These are phyloP conservation scores for Drosophila kanekoi DNA, from an alignment of 2,888 invertebrate species.

Conservation along the genomic window DNA sequence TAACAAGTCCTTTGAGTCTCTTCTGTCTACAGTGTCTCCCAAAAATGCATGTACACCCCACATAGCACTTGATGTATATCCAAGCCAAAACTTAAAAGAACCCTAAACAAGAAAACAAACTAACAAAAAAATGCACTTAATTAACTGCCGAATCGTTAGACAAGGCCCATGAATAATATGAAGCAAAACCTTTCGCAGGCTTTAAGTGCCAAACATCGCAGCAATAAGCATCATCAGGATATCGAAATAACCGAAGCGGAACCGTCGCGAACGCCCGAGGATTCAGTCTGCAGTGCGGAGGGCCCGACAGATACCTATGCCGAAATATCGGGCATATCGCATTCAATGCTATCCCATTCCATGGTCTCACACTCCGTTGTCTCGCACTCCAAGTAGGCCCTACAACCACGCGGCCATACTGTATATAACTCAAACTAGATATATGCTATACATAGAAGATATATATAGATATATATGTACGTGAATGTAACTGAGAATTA, in stretches of 20 bases:
- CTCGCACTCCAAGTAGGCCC: conserved; percentile 72
- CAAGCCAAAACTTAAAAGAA: conserved; percentile 28
- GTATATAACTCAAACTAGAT: conserved; percentile 31
- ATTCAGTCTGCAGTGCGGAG: conserved; percentile 95
- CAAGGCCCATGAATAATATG: conserved; percentile 34
- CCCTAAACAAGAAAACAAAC: conserved; percentile 4
- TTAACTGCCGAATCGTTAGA: conserved; percentile 22
- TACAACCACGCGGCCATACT: conserved; percentile 14
- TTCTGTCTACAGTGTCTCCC: conserved; percentile 34
- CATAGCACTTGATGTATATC: conserved; percentile 42
- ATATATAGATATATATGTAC: conserved; percentile 37
- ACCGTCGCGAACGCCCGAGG: conserved; percentile 94
- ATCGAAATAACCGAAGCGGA: conserved; percentile 91
- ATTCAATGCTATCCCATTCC: conserved; percentile 84
- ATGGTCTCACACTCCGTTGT: conserved; percentile 83
- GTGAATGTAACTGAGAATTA: conserved; percentile 63
- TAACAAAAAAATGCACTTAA: conserved; percentile 40
- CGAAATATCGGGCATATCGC: conserved; percentile 85
- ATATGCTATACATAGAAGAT: conserved; percentile 39
- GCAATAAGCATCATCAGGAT: conserved; percentile 87
- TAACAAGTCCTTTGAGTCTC: conserved; percentile 31
- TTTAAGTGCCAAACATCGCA: conserved; percentile 90
- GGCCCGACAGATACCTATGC: conserved; percentile 89
- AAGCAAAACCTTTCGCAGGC: conserved; percentile 86
- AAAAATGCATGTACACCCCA: conserved; percentile 43